These are phyloP conservation scores for Cryptus armator DNA, from an alignment of 2,888 invertebrate species.

Conservation along the genomic window DNA sequence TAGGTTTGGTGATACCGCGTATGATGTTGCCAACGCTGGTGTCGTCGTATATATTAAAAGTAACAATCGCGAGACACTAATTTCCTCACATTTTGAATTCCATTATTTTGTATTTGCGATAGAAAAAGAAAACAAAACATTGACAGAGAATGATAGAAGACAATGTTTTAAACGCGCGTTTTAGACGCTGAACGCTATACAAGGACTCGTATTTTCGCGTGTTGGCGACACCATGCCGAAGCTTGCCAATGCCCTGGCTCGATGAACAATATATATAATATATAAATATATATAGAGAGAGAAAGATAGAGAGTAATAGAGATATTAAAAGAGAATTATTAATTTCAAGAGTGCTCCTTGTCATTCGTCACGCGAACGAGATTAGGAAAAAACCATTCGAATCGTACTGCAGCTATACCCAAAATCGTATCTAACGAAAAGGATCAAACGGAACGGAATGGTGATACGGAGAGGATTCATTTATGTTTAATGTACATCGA, in stretches of 20 bases:
- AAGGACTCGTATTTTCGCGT: constrained; percentile 76
- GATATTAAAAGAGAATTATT: constrained; percentile 75
- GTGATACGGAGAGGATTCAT: constrained; percentile 48
- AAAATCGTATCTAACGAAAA: constrained; percentile 73
- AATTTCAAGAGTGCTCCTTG: constrained; percentile 80
- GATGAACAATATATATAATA: constrained; percentile 76
- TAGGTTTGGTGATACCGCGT: constrained; percentile 83
- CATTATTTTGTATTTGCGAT: constrained; percentile 14
- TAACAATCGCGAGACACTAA: constrained; percentile 29
- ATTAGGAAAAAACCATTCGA: constrained; percentile 78
- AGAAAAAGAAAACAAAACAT: neutral
- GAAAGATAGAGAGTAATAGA: constrained; percentile 64
- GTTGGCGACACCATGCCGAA: constrained; percentile 85
- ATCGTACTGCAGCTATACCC: constrained; percentile 84
- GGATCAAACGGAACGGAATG: constrained; percentile 38
- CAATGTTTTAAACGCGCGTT: constrained; percentile 55
- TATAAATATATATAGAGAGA: constrained; percentile 67
- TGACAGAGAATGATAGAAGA: constrained; percentile 30
- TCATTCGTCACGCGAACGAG: constrained; percentile 77
- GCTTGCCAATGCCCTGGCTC: constrained; percentile 97
- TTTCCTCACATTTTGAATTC: constrained; percentile 33
- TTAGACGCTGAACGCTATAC: constrained; percentile 70
- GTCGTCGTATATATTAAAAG: constrained; percentile 67
- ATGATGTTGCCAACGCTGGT: constrained; percentile 84
- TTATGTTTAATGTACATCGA: constrained; percentile 11